phyloP scores from a whole-genome alignment of 1,140 invertebrate species.

The Ceratina calcarata region DNA sequence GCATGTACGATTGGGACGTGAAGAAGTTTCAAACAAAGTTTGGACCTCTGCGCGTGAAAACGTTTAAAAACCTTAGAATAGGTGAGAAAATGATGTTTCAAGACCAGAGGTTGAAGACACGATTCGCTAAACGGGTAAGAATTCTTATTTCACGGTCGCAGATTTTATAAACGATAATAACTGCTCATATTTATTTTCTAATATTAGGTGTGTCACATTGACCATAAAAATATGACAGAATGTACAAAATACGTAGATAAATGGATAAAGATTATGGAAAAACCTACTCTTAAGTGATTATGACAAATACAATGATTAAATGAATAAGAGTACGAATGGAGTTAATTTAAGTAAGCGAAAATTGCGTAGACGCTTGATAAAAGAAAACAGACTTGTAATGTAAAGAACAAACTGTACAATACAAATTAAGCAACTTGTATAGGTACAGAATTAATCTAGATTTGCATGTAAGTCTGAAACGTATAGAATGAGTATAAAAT shows the following conservation, averaged over 20 bases:
- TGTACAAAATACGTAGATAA: constrained; percentile 37
- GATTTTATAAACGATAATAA: neutral
- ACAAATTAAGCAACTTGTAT: too few relatives aligned
- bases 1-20: constrained; percentile 21
- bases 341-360: neutral
- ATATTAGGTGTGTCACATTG: constrained; percentile 58
- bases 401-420: neutral
- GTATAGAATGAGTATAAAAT: neutral
- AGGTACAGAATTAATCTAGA: too few relatives aligned
- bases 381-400: neutral
- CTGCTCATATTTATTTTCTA: neutral
- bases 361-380: neutral
- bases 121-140: constrained; percentile 58
- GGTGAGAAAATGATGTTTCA: constrained; percentile 64
- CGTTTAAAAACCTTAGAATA: constrained; percentile 59
- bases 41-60: constrained; percentile 53
- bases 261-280: constrained; percentile 5
- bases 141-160: neutral
- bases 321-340: neutral
- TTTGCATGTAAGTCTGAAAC: neutral
- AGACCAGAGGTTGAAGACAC: constrained; percentile 54
- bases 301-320: neutral
- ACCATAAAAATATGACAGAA: constrained; percentile 54
- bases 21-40: constrained; percentile 61
- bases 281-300: neutral